These are phyloP conservation scores for Drosophila ogumai DNA, from an alignment of 1,140 invertebrate genomes.

Conservation along the genomic window DNA sequence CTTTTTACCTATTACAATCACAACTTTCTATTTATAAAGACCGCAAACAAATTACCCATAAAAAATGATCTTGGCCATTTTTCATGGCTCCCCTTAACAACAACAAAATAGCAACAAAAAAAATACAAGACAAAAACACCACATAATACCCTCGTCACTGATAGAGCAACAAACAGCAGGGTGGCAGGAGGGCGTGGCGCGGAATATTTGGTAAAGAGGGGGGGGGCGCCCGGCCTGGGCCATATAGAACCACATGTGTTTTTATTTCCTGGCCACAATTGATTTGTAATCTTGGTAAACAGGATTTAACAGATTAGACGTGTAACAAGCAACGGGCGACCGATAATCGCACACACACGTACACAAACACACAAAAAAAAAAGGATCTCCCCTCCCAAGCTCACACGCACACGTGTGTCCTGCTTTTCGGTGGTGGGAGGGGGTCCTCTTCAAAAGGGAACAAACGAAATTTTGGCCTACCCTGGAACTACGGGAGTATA, in stretches of 20 bases:
- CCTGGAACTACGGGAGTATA: not conserved
- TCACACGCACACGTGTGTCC: conserved; percentile 59
- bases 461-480: conserved; percentile 14
- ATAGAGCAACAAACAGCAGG: conserved; percentile 26
- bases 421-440: conserved; percentile 18
- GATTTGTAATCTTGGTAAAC: conserved; percentile 82
- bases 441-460: conserved; percentile 52
- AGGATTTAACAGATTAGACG: conserved; percentile 83
- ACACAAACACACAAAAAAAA: conserved; percentile 27
- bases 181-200: not conserved
- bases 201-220: not conserved
- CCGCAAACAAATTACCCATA: conserved; percentile 15
- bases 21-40: not conserved
- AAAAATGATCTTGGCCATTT: conserved; percentile 22
- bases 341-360: conserved; percentile 71
- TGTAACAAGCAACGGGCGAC: conserved; percentile 74
- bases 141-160: conserved; percentile 45
- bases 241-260: conserved; percentile 58
- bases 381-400: conserved; percentile 3
- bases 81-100: conserved; percentile 8
- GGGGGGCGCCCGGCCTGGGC: not conserved
- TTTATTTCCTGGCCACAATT: conserved; percentile 81
- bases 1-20: not conserved
- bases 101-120: not conserved
- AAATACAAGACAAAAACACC: conserved; percentile 6